phyloP scores from a whole-genome alignment of 2,113 vertebrate species.

The Microtus pennsylvanicus region DNA sequence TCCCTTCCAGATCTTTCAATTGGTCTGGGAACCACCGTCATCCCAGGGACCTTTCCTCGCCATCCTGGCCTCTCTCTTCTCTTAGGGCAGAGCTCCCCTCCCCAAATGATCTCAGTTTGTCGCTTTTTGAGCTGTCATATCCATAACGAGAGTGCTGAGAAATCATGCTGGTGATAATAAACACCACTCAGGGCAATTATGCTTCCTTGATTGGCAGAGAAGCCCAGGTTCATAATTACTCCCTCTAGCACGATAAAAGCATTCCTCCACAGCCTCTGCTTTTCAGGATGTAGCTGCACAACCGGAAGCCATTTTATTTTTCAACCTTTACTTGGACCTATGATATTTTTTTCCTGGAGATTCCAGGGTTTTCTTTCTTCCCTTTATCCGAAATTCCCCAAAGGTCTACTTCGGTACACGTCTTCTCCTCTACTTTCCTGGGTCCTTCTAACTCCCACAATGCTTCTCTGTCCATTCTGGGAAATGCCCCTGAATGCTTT shows the following conservation, averaged over 20 bases:
- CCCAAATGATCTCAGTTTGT: not conserved
- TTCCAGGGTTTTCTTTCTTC: not conserved
- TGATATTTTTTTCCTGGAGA: not conserved
- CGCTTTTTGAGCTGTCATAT: not conserved
- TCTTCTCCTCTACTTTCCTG: not conserved
- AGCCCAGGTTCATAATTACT: not conserved
- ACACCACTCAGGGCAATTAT: not conserved
- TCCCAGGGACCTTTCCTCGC: not conserved
- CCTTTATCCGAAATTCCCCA: not conserved
- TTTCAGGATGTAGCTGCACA: not conserved
- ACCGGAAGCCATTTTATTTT: constrained; percentile 4
- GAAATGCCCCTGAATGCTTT: constrained; percentile 4
- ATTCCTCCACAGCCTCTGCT: not conserved
- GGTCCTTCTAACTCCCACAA: not conserved
- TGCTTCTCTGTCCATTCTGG: not conserved
- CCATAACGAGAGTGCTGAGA: not conserved
- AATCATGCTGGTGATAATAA: not conserved
- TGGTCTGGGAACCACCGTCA: too few species aligned
- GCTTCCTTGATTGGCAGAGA: not conserved
- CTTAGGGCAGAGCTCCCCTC: not conserved
- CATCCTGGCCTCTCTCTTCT: not conserved
- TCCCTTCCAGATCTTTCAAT: not conserved
- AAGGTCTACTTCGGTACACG: not conserved
- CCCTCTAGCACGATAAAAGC: not conserved
- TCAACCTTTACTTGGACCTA: not conserved